Evolutionary conservation across 2,113 vertebrate genomes (phyloP).

Genomic region (Stegostoma tigrinum): DNA sequence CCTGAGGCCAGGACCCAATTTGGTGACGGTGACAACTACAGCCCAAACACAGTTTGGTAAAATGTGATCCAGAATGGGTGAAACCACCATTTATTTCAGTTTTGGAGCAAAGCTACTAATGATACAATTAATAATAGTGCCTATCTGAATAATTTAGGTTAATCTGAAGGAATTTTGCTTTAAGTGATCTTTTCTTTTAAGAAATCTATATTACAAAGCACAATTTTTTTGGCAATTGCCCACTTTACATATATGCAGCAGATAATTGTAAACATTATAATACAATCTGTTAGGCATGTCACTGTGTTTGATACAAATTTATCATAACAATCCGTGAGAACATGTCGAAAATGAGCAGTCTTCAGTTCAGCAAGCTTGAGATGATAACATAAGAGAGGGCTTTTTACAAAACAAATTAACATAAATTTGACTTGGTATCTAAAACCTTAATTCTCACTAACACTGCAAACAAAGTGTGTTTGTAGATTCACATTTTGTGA

Average conservation of each 20-base stretch:
- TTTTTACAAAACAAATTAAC: constrained; percentile 22
- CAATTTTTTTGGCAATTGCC: neutral
- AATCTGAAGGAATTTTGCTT: neutral
- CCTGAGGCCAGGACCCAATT: neutral
- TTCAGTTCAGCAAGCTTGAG: neutral
- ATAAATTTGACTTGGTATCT: neutral
- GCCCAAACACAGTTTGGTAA: neutral
- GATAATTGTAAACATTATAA: neutral
- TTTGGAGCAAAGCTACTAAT: neutral
- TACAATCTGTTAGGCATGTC: constrained; percentile 13
- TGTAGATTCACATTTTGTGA: neutral
- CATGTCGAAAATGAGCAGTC: neutral
- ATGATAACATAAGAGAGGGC: neutral
- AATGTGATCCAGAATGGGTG: neutral
- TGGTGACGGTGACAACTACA: neutral
- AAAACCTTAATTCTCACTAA: neutral
- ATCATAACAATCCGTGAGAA: constrained; percentile 12
- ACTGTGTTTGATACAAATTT: constrained; percentile 18
- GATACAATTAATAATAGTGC: neutral
- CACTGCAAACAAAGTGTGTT: neutral
- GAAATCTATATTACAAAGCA: neutral
- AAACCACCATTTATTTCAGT: neutral
- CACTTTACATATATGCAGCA: constrained; percentile 3
- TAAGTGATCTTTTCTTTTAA: neutral
- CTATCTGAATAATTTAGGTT: neutral